These are phyloP conservation scores for Chelmon rostratus DNA, from an alignment of 2,797 vertebrate species.

Conservation along the genomic window DNA sequence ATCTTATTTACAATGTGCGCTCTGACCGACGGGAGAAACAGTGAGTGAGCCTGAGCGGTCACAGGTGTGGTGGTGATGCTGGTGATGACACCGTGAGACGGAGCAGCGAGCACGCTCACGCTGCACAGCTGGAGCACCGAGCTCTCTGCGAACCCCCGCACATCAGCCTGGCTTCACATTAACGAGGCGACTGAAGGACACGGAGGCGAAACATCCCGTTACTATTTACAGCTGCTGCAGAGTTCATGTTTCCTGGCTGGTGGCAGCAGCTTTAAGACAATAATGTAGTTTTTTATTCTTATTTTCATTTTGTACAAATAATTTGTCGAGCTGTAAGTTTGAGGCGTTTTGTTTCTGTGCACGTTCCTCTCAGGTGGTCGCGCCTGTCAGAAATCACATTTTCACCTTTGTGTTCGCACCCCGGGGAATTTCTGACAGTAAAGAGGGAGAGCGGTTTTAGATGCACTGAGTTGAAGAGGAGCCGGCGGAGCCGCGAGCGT, in stretches of 20 bases:
- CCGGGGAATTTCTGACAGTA: background rate
- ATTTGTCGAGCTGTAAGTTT: constrained; percentile 3
- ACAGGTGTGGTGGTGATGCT: too few relatives aligned
- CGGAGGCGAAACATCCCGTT: too few relatives aligned
- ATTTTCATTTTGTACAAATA: constrained; percentile 13
- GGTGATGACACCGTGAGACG: too few relatives aligned
- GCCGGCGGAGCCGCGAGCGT: constrained; percentile 8
- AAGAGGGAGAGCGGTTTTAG: constrained; percentile 1
- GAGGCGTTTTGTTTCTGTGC: constrained; percentile 44
- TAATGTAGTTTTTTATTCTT: constrained; percentile 9
- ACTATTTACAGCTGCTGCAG: constrained; percentile 31
- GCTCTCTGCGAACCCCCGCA: too few relatives aligned
- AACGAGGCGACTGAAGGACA: too few relatives aligned
- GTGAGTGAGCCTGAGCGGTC: too few relatives aligned
- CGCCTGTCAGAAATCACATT: constrained; percentile 44
- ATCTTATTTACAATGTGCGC: constrained; percentile 48
- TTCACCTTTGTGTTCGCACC: constrained; percentile 67
- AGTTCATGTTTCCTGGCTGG: constrained; percentile 37
- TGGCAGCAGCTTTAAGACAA: constrained; percentile 65
- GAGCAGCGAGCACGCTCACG: too few relatives aligned
- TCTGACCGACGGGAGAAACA: too few relatives aligned
- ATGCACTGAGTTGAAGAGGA: background rate
- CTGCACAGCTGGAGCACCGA: too few relatives aligned
- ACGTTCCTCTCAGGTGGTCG: constrained; percentile 8
- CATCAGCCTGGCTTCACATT: too few relatives aligned